Conservation (phyloP, 2,113 vertebrate genomes). For the Phalacrocorax brasilianus region DNA sequence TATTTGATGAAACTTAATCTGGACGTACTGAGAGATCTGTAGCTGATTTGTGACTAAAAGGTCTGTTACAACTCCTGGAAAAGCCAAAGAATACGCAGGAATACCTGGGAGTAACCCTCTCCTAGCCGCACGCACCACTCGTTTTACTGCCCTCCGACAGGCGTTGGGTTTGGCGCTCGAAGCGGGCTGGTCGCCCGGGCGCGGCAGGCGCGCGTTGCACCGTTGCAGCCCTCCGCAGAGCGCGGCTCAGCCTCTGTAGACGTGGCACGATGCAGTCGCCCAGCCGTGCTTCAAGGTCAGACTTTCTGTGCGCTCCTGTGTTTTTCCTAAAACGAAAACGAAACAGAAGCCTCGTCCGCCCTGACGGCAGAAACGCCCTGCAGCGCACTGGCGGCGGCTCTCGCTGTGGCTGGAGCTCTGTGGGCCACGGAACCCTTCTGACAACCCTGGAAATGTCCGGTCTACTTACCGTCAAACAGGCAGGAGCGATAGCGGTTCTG, state of each 20-base stretch:
- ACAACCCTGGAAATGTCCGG: not conserved
- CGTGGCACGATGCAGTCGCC: fast-evolving
- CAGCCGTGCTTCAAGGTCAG: not conserved
- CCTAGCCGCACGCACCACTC: fast-evolving
- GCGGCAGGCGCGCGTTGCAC: fast-evolving
- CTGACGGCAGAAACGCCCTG: not conserved
- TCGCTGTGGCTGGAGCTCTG: not conserved
- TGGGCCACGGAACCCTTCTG: not conserved
- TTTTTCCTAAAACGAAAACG: not conserved
- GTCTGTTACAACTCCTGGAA: not conserved
- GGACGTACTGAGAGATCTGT: not conserved
- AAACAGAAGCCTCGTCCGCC: not conserved
- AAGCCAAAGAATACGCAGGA: not conserved
- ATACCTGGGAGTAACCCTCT: fast-evolving
- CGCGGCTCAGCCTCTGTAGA: not conserved
- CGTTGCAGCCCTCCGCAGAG: not conserved
- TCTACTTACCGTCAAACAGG: not conserved
- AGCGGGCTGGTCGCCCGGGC: not conserved
- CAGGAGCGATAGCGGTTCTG: fast-evolving
- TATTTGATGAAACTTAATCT: not conserved
- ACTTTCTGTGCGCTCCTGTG: fast-evolving
- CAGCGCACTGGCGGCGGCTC: not conserved
- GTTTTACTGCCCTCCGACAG: fast-evolving
- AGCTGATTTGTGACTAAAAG: not conserved
- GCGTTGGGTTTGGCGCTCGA: fast-evolving